These are phyloP conservation scores for Lordiphosa clarofinis DNA, from an alignment of 1,140 invertebrate species.

Conservation along the genomic window DNA sequence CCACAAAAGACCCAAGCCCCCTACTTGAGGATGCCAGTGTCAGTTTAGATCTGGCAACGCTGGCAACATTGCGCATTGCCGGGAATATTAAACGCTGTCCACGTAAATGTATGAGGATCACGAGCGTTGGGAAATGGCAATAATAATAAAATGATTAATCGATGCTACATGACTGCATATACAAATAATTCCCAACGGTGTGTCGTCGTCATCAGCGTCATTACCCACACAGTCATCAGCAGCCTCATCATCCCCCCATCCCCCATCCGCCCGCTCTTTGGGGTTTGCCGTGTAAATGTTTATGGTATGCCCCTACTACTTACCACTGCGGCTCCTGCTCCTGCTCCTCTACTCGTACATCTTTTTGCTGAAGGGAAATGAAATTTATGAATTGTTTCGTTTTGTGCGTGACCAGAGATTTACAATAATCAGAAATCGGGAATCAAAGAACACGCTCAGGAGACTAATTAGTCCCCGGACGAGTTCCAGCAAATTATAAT, in stretches of 20 bases:
- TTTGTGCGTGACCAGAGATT: constrained; percentile 76
- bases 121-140: constrained; percentile 61
- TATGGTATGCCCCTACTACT: constrained; percentile 32
- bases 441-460: constrained; percentile 73
- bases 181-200: constrained; percentile 74
- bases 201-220: constrained; percentile 64
- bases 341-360: not conserved
- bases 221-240: constrained; percentile 44
- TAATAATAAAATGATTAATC: constrained; percentile 78
- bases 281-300: constrained; percentile 61
- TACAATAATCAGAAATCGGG: constrained; percentile 75
- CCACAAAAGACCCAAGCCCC: no score
- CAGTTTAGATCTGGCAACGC: no score
- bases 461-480: constrained; percentile 66
- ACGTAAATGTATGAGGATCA: constrained; percentile 58
- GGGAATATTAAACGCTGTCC: no score
- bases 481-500: constrained; percentile 49
- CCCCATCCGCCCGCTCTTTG: constrained; percentile 6
- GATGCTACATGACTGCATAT: constrained; percentile 77
- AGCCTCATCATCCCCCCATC: constrained; percentile 23
- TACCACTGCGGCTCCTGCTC: no score
- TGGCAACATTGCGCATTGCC: no score
- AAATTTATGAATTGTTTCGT: constrained; percentile 77
- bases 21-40: no score
- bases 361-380: constrained; percentile 45